A percentile compares a stretch with the other conserved stretches of the same genome.
phyloP scores from a whole-genome alignment of 2,797 vertebrate genomes.

The Helicolenus hilgendorfi region DNA sequence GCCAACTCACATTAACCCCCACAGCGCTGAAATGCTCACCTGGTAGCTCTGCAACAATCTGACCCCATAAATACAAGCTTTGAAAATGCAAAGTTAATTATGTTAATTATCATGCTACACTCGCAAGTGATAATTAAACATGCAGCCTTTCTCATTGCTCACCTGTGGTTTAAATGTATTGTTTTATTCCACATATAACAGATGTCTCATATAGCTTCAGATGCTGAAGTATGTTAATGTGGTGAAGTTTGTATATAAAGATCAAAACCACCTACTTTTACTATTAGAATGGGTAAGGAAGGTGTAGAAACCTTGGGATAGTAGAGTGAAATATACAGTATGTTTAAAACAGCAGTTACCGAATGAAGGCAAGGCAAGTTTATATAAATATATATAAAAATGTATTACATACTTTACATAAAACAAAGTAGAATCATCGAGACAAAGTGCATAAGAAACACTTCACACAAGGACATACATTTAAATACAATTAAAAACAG shows the following conservation, averaged over 20 bases:
- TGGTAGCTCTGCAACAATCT: not conserved
- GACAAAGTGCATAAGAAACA: no score
- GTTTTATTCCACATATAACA: not conserved
- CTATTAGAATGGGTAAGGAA: not conserved
- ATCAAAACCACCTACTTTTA: not conserved
- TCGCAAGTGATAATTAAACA: not conserved
- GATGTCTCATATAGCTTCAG: not conserved
- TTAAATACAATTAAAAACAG: no score
- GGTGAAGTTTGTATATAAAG: not conserved
- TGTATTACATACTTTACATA: no score
- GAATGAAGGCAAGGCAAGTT: no score
- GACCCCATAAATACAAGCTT: not conserved
- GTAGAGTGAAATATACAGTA: not conserved
- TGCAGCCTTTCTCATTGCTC: not conserved
- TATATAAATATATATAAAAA: no score
- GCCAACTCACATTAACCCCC: constrained; percentile 27
- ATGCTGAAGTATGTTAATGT: not conserved
- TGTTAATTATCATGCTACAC: not conserved
- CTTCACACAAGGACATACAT: no score
- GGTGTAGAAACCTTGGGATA: not conserved
- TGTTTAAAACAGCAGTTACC: not conserved
- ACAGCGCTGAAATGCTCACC: not conserved
- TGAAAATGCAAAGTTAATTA: not conserved
- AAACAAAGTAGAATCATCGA: no score
- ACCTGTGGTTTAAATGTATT: not conserved